These are phyloP conservation scores for Geothlypis trichas DNA, from an alignment of 2,113 vertebrate species.

Conservation along the genomic window DNA sequence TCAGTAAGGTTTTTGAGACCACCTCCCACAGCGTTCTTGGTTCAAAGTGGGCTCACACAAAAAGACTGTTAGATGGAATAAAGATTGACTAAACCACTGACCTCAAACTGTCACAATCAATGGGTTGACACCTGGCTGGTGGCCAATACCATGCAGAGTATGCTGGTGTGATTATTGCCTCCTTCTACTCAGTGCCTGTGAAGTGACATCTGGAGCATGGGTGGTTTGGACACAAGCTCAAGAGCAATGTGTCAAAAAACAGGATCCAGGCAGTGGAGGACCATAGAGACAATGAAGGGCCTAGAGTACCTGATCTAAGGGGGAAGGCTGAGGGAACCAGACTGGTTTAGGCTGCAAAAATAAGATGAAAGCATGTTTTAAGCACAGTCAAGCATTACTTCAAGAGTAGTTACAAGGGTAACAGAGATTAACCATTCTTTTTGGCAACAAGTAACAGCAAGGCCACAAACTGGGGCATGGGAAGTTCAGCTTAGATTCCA, in stretches of 20 bases:
- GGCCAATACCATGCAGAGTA: background rate
- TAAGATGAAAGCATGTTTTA: background rate
- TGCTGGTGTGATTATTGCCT: background rate
- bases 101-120: background rate
- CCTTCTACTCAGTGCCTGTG: background rate
- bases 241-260: background rate
- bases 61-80: background rate
- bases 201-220: background rate
- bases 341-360: background rate
- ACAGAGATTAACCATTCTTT: background rate
- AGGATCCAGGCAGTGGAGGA: background rate
- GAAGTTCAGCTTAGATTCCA: background rate
- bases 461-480: rapidly evolving
- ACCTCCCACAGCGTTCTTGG: background rate
- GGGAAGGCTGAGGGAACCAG: background rate
- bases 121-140: background rate
- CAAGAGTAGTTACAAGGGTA: background rate
- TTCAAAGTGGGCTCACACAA: background rate
- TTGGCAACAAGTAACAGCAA: background rate
- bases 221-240: background rate
- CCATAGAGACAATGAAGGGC: background rate
- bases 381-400: background rate
- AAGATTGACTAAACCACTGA: background rate
- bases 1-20: background rate
- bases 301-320: background rate